Evolutionary conservation across 2,113 vertebrate species (phyloP).

Genomic region (Chlamydotis undulata): DNA sequence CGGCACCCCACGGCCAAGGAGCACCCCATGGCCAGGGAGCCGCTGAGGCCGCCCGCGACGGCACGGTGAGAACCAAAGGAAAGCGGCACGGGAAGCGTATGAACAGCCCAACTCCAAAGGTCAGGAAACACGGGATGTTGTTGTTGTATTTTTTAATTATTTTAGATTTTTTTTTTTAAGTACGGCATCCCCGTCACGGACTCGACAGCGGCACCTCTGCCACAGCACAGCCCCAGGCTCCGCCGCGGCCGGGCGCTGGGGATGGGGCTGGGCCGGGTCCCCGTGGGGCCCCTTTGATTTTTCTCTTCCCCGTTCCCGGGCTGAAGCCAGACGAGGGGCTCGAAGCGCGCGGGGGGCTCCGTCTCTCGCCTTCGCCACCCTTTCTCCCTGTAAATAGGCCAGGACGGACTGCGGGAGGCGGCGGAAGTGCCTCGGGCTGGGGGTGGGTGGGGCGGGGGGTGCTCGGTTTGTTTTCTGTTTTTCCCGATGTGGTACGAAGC

Average conservation of each 20-base stretch:
- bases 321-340: background rate
- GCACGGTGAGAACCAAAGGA: conserved; percentile 18
- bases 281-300: background rate
- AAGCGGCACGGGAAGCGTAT: background rate
- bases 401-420: background rate
- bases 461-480: background rate
- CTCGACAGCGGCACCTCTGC: background rate
- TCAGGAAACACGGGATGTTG: background rate
- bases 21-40: background rate
- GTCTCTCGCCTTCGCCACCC: background rate
- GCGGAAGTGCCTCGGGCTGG: background rate
- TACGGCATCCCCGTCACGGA: background rate
- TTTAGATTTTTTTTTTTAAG: background rate
- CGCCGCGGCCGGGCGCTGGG: background rate
- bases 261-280: background rate
- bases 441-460: background rate
- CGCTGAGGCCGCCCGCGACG: background rate
- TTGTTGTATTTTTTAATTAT: background rate
- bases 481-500: background rate
- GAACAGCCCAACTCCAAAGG: background rate
- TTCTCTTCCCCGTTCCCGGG: background rate
- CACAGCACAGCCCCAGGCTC: background rate
- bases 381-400: conserved; percentile 48
- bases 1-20: background rate
- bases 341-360: background rate